Conservation (phyloP, 2,888 invertebrate genomes). For the Caenorhabditis virilis region DNA sequence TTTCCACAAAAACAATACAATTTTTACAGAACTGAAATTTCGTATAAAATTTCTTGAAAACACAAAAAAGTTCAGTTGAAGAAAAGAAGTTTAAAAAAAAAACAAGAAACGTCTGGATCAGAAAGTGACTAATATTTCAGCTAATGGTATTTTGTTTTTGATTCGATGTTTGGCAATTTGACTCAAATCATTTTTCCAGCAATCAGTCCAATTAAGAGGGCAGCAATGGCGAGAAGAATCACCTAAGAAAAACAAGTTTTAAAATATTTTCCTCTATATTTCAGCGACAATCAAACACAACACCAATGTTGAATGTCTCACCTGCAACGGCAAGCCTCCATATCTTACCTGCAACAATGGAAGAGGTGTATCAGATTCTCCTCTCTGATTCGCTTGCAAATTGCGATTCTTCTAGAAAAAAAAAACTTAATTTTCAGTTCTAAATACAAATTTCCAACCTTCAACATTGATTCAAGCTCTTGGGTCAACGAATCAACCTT, state of each 20-base stretch:
- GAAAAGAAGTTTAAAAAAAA: too few species aligned
- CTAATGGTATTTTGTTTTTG: too few species aligned
- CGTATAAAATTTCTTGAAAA: too few species aligned
- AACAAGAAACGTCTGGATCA: too few species aligned
- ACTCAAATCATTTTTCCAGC: conserved; percentile 40
- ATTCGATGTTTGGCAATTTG: too few species aligned
- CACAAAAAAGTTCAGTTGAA: too few species aligned
- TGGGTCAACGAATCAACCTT: conserved; percentile 30
- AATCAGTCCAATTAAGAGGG: conserved; percentile 64
- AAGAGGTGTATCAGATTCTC: conserved; percentile 28
- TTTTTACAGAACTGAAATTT: too few species aligned
- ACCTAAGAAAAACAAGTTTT: conserved; percentile 39
- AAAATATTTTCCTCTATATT: not conserved
- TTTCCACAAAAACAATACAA: too few species aligned
- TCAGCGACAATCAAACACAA: not conserved
- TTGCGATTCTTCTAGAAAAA: conserved; percentile 45
- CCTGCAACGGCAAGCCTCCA: too few species aligned
- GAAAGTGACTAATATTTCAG: too few species aligned
- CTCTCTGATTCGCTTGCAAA: conserved; percentile 30
- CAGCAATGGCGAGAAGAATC: conserved; percentile 58
- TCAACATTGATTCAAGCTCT: conserved; percentile 45
- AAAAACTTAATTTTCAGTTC: not conserved
- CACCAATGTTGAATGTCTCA: not conserved
- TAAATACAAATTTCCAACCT: conserved; percentile 10
- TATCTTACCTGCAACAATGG: conserved; percentile 41